Evolutionary conservation across 2,113 vertebrate genomes (phyloP).

Genomic region (Marmota flaviventris): DNA sequence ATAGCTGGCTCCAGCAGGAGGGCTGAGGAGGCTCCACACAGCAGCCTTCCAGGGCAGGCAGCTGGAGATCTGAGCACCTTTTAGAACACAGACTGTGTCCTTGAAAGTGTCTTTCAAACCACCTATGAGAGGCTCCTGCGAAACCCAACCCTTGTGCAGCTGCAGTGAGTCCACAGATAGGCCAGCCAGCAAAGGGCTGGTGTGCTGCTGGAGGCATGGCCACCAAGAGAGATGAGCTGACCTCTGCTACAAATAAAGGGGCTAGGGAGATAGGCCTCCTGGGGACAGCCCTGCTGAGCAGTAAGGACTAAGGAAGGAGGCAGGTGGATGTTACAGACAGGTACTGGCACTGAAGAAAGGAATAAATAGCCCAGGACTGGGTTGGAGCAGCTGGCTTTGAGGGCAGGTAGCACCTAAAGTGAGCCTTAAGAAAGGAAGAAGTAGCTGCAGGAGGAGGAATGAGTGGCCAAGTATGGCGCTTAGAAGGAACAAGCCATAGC

Average conservation of each 20-base stretch:
- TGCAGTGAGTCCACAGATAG: fast-evolving
- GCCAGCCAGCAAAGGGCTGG: not conserved
- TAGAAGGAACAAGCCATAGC: not conserved
- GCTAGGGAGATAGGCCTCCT: not conserved
- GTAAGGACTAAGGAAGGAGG: not conserved
- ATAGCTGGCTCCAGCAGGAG: not conserved
- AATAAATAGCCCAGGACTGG: not conserved
- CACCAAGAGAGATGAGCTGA: not conserved
- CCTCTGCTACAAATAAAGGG: too few species aligned
- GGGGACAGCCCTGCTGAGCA: not conserved
- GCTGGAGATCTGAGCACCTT: not conserved
- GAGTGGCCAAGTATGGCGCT: not conserved
- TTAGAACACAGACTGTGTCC: not conserved
- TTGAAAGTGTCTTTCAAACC: not conserved
- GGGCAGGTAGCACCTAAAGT: fast-evolving
- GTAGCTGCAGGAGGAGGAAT: not conserved
- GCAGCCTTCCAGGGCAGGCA: not conserved
- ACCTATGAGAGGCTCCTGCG: not conserved
- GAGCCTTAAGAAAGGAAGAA: not conserved
- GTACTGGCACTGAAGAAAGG: not conserved
- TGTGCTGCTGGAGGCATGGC: fast-evolving
- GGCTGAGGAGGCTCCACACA: not conserved
- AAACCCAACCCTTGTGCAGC: not conserved
- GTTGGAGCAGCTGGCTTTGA: not conserved
- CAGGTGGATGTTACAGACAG: not conserved